phyloP scores from a whole-genome alignment of 2,797 vertebrate genomes.

The Sebastes baramenuke region DNA sequence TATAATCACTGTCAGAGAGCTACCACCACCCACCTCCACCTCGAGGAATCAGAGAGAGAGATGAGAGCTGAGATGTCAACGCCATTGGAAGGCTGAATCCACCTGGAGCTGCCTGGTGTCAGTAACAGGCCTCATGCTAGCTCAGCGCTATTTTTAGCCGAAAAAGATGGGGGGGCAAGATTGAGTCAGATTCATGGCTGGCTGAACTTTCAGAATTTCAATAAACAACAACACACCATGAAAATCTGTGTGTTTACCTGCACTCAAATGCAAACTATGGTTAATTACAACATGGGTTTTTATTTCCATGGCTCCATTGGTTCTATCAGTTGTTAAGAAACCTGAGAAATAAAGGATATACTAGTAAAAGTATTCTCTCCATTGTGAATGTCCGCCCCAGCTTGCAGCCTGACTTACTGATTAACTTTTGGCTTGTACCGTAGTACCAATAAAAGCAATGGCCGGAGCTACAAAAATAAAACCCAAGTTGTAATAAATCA shows the following conservation, averaged over 20 bases:
- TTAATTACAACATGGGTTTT: background rate
- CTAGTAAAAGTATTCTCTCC: background rate
- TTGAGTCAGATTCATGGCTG: conserved; percentile 21
- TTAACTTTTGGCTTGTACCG: background rate
- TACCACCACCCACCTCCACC: conserved; percentile 42
- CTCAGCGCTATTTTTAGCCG: conserved; percentile 42
- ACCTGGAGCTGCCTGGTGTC: conserved; percentile 48
- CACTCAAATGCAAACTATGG: background rate
- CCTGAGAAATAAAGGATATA: background rate
- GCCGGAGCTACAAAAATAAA: background rate
- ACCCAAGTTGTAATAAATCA: background rate
- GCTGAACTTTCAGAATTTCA: conserved; percentile 23
- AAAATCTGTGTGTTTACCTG: background rate
- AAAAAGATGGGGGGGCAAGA: background rate
- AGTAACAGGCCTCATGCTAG: conserved; percentile 38
- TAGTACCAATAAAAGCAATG: background rate
- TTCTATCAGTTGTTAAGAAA: background rate
- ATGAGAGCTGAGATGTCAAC: conserved; percentile 28
- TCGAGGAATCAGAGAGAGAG: conserved; percentile 37
- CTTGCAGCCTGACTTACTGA: background rate
- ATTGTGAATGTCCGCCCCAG: background rate
- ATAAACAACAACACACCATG: conserved; percentile 14
- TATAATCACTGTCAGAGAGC: conserved; percentile 40
- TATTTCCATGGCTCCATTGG: background rate
- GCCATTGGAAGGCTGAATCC: conserved; percentile 28